Conservation (phyloP, 2,113 vertebrate genomes). For the Spea bombifrons region DNA sequence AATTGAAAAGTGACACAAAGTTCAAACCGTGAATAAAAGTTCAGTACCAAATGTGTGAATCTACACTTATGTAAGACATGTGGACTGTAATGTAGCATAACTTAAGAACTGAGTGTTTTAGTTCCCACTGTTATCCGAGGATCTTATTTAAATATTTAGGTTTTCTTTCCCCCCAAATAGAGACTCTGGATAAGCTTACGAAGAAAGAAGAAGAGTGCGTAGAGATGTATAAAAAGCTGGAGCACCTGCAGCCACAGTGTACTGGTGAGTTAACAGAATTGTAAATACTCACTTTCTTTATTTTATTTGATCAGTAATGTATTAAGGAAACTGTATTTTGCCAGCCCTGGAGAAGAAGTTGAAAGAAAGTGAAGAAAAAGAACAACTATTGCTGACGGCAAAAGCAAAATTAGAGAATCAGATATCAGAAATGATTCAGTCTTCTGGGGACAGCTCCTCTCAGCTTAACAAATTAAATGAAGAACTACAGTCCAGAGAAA, state of each 20-base stretch:
- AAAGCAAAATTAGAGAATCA: constrained; percentile 87
- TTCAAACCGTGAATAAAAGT: too few relatives aligned
- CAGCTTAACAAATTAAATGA: constrained; percentile 90
- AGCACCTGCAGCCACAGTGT: constrained; percentile 71
- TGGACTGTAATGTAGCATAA: too few relatives aligned
- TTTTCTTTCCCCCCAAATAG: constrained; percentile 55
- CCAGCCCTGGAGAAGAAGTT: constrained; percentile 81
- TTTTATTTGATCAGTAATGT: too few relatives aligned
- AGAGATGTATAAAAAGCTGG: constrained; percentile 71
- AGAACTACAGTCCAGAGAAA: constrained; percentile 83
- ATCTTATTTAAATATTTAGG: too few relatives aligned
- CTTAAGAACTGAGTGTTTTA: too few relatives aligned
- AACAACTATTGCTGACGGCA: constrained; percentile 75
- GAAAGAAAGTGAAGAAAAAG: constrained; percentile 76
- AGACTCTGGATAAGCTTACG: constrained; percentile 76
- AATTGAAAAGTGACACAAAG: too few relatives aligned
- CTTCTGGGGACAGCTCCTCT: constrained; percentile 87
- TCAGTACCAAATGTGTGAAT: too few relatives aligned
- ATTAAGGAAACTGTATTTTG: constrained; percentile 4
- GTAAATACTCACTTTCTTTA: too few relatives aligned
- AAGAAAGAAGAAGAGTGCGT: constrained; percentile 81
- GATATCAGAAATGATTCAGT: constrained; percentile 87
- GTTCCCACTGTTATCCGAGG: too few relatives aligned
- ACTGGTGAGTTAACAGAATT: constrained; percentile 57
- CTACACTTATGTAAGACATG: too few relatives aligned